A percentile compares a stretch with the other conserved stretches of the same genome.
Evolutionary conservation across 2,888 invertebrate species (phyloP).

Genomic region (Lacanobia wlatinum): DNA sequence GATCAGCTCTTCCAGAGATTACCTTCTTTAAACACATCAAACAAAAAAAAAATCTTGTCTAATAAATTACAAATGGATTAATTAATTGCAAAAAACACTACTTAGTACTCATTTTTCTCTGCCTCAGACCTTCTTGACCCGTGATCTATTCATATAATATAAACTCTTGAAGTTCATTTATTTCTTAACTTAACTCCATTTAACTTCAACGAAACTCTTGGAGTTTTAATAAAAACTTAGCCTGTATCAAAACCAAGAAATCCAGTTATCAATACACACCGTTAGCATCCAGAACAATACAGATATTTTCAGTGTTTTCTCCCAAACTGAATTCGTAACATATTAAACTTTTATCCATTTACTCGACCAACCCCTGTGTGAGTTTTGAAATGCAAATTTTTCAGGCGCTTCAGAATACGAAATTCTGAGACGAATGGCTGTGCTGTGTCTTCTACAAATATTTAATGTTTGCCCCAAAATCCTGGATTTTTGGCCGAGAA

Average conservation of each 20-base stretch:
- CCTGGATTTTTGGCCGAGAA: background rate
- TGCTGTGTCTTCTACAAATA: constrained; percentile 46
- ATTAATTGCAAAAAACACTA: too few species aligned
- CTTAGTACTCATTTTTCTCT: too few species aligned
- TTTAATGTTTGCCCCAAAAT: constrained; percentile 51
- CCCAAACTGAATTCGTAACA: constrained; percentile 28
- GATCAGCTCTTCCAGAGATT: too few species aligned
- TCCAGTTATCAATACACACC: background rate
- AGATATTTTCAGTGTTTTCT: background rate
- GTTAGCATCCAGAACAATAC: constrained; percentile 18
- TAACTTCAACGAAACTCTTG: background rate
- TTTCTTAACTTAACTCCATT: background rate
- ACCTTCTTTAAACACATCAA: too few species aligned
- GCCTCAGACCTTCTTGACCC: too few species aligned
- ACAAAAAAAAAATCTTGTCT: too few species aligned
- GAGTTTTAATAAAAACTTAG: too few species aligned
- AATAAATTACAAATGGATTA: too few species aligned
- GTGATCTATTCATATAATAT: too few species aligned
- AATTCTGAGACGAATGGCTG: constrained; percentile 41
- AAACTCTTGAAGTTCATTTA: background rate
- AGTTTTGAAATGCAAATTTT: constrained; percentile 65
- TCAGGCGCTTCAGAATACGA: constrained; percentile 44
- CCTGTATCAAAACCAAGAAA: background rate
- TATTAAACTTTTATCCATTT: constrained; percentile 57
- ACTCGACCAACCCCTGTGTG: constrained; percentile 20